Evolutionary conservation across 2,113 vertebrate species (phyloP).

Genomic region (Thamnaconus septentrionalis): DNA sequence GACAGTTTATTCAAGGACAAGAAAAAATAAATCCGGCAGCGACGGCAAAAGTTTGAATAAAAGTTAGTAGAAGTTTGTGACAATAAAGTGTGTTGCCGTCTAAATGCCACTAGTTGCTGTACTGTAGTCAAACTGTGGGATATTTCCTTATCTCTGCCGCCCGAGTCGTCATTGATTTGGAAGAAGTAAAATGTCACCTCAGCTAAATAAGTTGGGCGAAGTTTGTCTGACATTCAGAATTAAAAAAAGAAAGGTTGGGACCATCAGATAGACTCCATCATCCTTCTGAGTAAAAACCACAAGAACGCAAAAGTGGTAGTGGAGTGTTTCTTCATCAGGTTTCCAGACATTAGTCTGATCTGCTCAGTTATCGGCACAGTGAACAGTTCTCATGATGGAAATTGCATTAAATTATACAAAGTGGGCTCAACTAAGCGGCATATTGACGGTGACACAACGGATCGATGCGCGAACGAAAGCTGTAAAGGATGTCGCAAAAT

Average conservation of each 20-base stretch:
- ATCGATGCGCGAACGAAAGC: slow-evolving; percentile 35
- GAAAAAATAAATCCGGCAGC: too few relatives aligned
- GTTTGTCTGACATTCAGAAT: slow-evolving; percentile 21
- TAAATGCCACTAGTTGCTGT: not conserved
- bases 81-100: too few relatives aligned
- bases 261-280: slow-evolving; percentile 19
- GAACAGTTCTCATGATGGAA: not conserved
- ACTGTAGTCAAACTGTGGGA: not conserved
- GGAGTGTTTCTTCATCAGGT: slow-evolving; percentile 5
- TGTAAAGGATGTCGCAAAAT: slow-evolving; percentile 34
- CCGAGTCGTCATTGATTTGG: slow-evolving; percentile 12
- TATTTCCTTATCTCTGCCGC: not conserved
- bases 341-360: slow-evolving; percentile 1
- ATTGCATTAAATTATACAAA: not conserved
- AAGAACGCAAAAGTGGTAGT: not conserved
- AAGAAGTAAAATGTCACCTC: slow-evolving; percentile 12
- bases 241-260: not conserved
- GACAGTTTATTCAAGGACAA: too few relatives aligned
- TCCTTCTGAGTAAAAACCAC: slow-evolving; percentile 4
- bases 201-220: not conserved
- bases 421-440: slow-evolving; percentile 1
- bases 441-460: slow-evolving; percentile 24
- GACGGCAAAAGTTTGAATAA: too few relatives aligned
- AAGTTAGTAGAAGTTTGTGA: too few relatives aligned
- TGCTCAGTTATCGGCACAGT: slow-evolving; percentile 4